Percentiles rank a stretch among this genome's conserved stretches.
phyloP scores from a whole-genome alignment of 2,888 invertebrate species.

The Cosmorhoe ocellata region DNA sequence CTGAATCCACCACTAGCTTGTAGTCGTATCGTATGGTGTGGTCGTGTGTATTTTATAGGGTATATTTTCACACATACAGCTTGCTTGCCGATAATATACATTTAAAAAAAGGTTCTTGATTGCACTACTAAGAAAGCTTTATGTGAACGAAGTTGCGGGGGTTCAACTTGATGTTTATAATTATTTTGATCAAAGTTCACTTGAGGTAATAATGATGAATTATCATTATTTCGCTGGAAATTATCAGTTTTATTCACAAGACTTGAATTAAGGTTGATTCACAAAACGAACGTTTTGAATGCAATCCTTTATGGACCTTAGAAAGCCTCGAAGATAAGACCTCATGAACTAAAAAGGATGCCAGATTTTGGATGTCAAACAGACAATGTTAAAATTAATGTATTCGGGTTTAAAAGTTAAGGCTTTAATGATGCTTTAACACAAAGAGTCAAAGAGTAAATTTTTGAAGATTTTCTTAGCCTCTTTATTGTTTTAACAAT shows the following conservation, averaged over 20 bases:
- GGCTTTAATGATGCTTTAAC: too few relatives aligned
- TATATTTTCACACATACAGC: too few relatives aligned
- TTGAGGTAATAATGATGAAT: conserved; percentile 63
- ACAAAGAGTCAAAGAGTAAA: too few relatives aligned
- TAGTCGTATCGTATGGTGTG: conserved; percentile 5
- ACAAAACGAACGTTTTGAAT: conserved; percentile 12
- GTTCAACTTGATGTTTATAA: conserved; percentile 33
- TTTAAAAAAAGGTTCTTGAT: too few relatives aligned
- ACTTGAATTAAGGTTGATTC: conserved; percentile 23
- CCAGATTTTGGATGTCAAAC: conserved; percentile 13
- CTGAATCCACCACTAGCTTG: conserved; percentile 3
- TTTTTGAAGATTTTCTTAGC: too few relatives aligned
- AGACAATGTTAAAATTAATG: conserved; percentile 15
- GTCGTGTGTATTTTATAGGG: not conserved
- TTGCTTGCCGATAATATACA: too few relatives aligned
- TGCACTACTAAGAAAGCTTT: too few relatives aligned
- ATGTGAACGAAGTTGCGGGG: too few relatives aligned
- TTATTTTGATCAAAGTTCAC: conserved; percentile 62
- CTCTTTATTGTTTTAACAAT: too few relatives aligned
- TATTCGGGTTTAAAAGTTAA: not conserved
- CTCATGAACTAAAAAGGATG: not conserved
- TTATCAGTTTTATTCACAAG: conserved; percentile 56
- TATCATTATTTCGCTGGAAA: conserved; percentile 64
- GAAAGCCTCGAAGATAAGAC: not conserved
- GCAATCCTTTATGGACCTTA: conserved; percentile 2